A percentile compares a stretch with the other conserved stretches of the same genome.
phyloP scores from a whole-genome alignment of 2,797 vertebrate genomes.

The Hydrolagus colliei region DNA sequence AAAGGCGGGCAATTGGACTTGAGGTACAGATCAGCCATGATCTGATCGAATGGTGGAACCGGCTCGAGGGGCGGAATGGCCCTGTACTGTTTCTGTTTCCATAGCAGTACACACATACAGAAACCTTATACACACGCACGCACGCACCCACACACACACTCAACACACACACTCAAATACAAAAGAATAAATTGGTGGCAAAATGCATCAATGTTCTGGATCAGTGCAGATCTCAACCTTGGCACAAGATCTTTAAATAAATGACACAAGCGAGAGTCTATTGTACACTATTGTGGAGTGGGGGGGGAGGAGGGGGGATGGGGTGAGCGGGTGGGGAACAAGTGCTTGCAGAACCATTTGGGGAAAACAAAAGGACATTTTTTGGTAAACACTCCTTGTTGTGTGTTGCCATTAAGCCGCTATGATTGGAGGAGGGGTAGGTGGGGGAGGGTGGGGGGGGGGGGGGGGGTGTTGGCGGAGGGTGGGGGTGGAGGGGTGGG shows the following conservation, averaged over 20 bases:
- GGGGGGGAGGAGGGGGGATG: too few relatives aligned
- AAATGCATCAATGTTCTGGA: neutral
- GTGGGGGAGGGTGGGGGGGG: neutral
- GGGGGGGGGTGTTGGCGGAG: neutral
- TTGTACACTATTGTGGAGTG: neutral
- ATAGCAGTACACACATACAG: too few relatives aligned
- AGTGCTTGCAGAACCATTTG: neutral
- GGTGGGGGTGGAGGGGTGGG: too few relatives aligned
- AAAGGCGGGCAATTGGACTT: too few relatives aligned
- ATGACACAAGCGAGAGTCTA: neutral
- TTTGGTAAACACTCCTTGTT: constrained; percentile 24
- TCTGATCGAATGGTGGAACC: too few relatives aligned
- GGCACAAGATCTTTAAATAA: neutral
- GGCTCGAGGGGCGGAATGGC: too few relatives aligned
- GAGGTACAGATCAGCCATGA: too few relatives aligned
- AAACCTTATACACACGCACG: too few relatives aligned
- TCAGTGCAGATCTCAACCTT: constrained; percentile 1
- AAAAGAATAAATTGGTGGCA: neutral
- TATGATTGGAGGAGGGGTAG: neutral
- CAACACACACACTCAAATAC: neutral
- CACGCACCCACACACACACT: too few relatives aligned
- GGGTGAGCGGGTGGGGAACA: neutral
- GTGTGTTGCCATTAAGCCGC: constrained; percentile 15
- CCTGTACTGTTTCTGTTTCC: too few relatives aligned
- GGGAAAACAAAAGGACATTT: neutral